Evolutionary conservation across 2,888 invertebrate species (phyloP).

Genomic region (Pelosia muscerda): DNA sequence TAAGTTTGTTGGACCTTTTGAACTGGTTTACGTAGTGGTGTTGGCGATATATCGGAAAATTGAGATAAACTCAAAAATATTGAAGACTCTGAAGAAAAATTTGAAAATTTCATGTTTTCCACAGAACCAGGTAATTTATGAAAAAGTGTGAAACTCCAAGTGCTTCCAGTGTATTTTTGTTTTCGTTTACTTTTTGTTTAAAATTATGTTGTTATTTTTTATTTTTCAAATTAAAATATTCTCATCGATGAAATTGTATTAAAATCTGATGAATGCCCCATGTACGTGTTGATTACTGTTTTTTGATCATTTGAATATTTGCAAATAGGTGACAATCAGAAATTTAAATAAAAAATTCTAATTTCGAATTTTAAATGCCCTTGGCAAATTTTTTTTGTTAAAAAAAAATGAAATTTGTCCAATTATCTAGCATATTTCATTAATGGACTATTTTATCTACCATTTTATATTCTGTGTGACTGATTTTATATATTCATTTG

Average conservation of each 20-base stretch:
- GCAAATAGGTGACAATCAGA: background rate
- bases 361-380: background rate
- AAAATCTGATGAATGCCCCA: background rate
- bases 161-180: conserved; percentile 12
- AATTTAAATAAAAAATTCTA: background rate
- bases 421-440: no score
- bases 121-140: conserved; percentile 44
- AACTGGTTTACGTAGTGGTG: conserved; percentile 67
- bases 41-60: conserved; percentile 32
- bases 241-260: conserved; percentile 13
- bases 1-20: conserved; percentile 59
- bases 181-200: conserved; percentile 9
- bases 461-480: background rate
- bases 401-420: no score
- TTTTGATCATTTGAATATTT: background rate
- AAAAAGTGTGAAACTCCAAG: conserved; percentile 18
- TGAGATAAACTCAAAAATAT: conserved; percentile 41
- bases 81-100: conserved; percentile 38
- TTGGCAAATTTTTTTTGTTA: background rate
- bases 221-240: conserved; percentile 21
- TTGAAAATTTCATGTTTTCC: conserved; percentile 34
- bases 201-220: background rate
- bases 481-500: background rate
- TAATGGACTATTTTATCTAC: no score
- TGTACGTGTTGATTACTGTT: background rate